Evolutionary conservation across 2,888 invertebrate genomes (phyloP).

Genomic region (Hirtodrosophila confusa): DNA sequence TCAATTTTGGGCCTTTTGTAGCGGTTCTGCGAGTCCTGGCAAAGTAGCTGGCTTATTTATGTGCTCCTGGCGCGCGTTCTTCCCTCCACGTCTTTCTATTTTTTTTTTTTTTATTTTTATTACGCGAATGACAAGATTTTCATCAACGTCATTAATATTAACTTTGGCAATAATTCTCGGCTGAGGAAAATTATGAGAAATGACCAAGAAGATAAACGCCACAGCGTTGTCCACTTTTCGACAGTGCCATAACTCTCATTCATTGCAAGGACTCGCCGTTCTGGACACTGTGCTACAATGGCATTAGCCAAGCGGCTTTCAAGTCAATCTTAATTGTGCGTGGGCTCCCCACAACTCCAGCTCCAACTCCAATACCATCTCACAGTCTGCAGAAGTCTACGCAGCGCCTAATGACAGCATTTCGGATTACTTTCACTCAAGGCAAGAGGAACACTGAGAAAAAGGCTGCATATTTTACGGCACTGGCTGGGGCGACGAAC

Average conservation of each 20-base stretch:
- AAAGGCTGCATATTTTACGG: slow-evolving; percentile 69
- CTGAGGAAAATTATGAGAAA: slow-evolving; percentile 79
- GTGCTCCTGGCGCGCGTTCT: slow-evolving; percentile 51
- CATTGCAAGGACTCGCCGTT: slow-evolving; percentile 8
- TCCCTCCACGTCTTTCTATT: slow-evolving; percentile 13
- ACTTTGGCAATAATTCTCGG: slow-evolving; percentile 81
- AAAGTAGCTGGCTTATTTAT: slow-evolving; percentile 62
- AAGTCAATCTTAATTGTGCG: slow-evolving; percentile 74
- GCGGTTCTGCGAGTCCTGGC: slow-evolving; percentile 35
- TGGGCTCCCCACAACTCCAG: slow-evolving; percentile 10
- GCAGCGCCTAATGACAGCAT: slow-evolving; percentile 55
- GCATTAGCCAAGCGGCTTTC: slow-evolving; percentile 65
- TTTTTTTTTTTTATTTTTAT: slow-evolving; percentile 48
- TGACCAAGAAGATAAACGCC: slow-evolving; percentile 71
- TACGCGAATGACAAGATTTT: slow-evolving; percentile 79
- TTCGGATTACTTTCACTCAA: slow-evolving; percentile 76
- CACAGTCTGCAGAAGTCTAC: slow-evolving; percentile 9
- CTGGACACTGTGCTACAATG: slow-evolving; percentile 35
- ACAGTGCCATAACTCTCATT: slow-evolving; percentile 66
- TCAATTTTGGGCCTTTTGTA: slow-evolving; percentile 73
- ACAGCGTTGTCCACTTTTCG: slow-evolving; percentile 64
- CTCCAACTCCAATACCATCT: slow-evolving; percentile 2
- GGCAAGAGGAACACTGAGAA: slow-evolving; percentile 33
- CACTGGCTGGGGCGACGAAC: not conserved
- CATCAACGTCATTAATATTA: slow-evolving; percentile 81